Percentiles rank a stretch among this genome's conserved stretches.
Evolutionary conservation across 2,888 invertebrate genomes (phyloP).

Genomic region (Odontocolon sp.): DNA sequence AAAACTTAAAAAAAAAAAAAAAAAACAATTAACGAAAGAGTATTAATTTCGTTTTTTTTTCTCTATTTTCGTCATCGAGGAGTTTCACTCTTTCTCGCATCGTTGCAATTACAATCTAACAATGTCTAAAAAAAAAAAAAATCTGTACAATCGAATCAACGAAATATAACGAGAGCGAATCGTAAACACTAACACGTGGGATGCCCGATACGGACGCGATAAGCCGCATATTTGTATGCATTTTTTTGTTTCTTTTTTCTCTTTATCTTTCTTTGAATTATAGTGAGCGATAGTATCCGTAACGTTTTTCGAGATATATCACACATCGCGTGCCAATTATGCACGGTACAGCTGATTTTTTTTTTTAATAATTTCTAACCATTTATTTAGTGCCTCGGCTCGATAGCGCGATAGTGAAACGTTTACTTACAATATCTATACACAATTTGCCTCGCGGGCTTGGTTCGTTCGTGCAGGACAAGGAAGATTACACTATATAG

Average conservation of each 20-base stretch:
- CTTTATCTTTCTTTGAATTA: slow-evolving; percentile 27
- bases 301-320: slow-evolving; percentile 65
- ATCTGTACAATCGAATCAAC: slow-evolving; percentile 71
- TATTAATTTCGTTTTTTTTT: slow-evolving; percentile 2
- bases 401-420: slow-evolving; percentile 63
- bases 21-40: slow-evolving; percentile 9
- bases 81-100: slow-evolving; percentile 46
- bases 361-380: slow-evolving; percentile 57
- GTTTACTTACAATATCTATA: slow-evolving; percentile 72
- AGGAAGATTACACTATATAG: slow-evolving; percentile 49
- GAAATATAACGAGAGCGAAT: slow-evolving; percentile 67
- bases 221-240: slow-evolving; percentile 47
- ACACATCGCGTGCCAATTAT: slow-evolving; percentile 66
- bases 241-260: slow-evolving; percentile 22
- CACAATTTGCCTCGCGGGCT: slow-evolving; percentile 59
- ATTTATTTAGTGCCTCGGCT: slow-evolving; percentile 65
- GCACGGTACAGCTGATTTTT: slow-evolving; percentile 42
- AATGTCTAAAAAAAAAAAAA: slow-evolving; percentile 70
- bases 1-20: slow-evolving; percentile 14
- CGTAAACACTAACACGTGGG: slow-evolving; percentile 54
- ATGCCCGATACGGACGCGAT: slow-evolving; percentile 43
- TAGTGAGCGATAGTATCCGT: slow-evolving; percentile 60
- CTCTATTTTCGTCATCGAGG: slow-evolving; percentile 17
- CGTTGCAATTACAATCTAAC: slow-evolving; percentile 63
- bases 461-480: slow-evolving; percentile 51